phyloP scores from a whole-genome alignment of 2,113 vertebrate species.

The Microcebus lehilahytsara region DNA sequence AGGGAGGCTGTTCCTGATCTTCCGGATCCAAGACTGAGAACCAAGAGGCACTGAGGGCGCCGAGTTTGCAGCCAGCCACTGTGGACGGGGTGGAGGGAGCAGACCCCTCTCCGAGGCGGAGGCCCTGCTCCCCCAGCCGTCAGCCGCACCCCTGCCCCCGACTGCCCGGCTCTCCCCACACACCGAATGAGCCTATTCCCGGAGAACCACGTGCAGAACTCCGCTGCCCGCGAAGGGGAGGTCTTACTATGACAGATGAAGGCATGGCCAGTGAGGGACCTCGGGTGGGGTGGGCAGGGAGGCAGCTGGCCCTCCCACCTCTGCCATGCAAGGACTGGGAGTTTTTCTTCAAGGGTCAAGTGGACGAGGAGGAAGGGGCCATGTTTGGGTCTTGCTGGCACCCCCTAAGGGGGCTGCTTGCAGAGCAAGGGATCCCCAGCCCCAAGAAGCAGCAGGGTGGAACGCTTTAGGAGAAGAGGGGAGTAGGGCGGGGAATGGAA shows the following conservation, averaged over 20 bases:
- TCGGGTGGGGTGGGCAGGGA: not conserved
- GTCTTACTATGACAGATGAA: not conserved
- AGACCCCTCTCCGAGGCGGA: not conserved
- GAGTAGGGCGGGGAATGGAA: not conserved
- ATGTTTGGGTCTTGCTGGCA: not conserved
- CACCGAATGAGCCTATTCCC: not conserved
- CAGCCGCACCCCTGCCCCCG: not conserved
- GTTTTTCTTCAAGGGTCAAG: not conserved
- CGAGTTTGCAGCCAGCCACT: not conserved
- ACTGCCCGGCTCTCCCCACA: not conserved
- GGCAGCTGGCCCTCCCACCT: not conserved
- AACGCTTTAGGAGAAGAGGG: fast-evolving
- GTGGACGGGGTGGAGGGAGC: not conserved
- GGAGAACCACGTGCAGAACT: not conserved
- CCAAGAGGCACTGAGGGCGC: not conserved
- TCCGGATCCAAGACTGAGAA: not conserved
- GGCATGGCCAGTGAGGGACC: not conserved
- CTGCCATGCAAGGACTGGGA: not conserved
- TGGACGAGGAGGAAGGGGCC: not conserved
- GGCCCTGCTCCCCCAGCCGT: not conserved
- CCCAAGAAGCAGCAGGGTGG: not conserved
- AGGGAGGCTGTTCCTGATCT: not conserved
- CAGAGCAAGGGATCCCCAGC: not conserved
- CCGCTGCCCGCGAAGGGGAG: not conserved
- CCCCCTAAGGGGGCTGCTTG: not conserved